Conservation (phyloP, 2,888 invertebrate species). For the Spodoptera picta region DNA sequence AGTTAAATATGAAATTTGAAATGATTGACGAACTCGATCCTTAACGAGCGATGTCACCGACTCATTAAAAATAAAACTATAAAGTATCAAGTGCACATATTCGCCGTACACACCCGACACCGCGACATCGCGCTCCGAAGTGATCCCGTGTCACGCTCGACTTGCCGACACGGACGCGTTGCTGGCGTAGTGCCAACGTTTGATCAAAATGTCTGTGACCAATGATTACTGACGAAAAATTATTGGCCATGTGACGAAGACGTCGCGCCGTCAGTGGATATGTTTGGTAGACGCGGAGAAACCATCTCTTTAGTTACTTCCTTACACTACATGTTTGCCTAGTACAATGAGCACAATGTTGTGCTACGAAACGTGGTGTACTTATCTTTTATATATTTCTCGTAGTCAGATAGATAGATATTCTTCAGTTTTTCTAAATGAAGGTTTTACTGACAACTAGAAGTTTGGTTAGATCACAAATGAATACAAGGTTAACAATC, state of each 20-base stretch:
- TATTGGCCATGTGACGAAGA: slow-evolving; percentile 25
- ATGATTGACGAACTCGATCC: background rate
- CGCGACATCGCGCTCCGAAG: slow-evolving; percentile 29
- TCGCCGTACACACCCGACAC: slow-evolving; percentile 10
- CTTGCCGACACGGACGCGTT: slow-evolving; percentile 28
- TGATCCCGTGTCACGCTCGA: slow-evolving; percentile 50
- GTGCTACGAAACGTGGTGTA: too few relatives aligned
- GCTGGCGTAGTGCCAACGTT: slow-evolving; percentile 51
- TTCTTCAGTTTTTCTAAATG: too few relatives aligned
- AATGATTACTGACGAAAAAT: slow-evolving; percentile 40
- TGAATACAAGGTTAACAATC: too few relatives aligned
- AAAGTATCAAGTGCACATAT: slow-evolving; percentile 40
- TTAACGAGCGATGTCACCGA: too few relatives aligned
- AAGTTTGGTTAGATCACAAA: too few relatives aligned
- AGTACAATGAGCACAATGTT: too few relatives aligned
- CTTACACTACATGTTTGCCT: too few relatives aligned
- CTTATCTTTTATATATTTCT: too few relatives aligned
- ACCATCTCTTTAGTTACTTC: too few relatives aligned
- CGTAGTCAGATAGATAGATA: too few relatives aligned
- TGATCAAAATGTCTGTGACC: slow-evolving; percentile 47
- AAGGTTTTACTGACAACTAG: too few relatives aligned
- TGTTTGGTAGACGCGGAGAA: slow-evolving; percentile 4
- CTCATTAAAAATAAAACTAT: background rate
- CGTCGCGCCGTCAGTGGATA: background rate
- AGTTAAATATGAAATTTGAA: background rate